These are phyloP conservation scores for Drosophila stalkeri DNA, from an alignment of 2,888 invertebrate genomes.

Conservation along the genomic window DNA sequence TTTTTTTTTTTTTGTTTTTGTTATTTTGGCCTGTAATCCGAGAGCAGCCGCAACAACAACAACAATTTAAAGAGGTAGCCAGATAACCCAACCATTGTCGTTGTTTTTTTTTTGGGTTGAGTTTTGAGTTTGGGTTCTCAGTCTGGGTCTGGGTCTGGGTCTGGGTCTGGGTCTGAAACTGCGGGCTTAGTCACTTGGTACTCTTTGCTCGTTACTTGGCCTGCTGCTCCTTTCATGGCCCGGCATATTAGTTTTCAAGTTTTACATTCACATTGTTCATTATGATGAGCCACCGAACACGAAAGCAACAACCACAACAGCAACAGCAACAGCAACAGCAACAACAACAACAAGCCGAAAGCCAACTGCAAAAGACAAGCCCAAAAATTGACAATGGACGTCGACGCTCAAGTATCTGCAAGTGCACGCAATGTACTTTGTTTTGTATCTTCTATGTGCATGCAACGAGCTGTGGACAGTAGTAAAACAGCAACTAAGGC, in stretches of 20 bases:
- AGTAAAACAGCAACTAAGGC: constrained; percentile 4
- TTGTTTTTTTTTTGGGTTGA: constrained; percentile 12
- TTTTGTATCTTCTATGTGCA: constrained; percentile 56
- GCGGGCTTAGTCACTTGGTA: constrained; percentile 73
- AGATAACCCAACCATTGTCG: constrained; percentile 44
- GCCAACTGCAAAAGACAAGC: constrained; percentile 45
- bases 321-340: constrained; percentile 5
- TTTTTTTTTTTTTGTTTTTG: constrained; percentile 17
- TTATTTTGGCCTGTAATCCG: constrained; percentile 63
- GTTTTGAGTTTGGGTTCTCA: constrained; percentile 12
- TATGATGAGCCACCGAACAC: constrained; percentile 70
- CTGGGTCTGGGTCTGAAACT: constrained; percentile 49
- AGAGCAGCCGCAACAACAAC: constrained; percentile 53
- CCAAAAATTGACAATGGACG: constrained; percentile 67
- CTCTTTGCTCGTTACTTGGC: constrained; percentile 50
- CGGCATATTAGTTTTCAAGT: constrained; percentile 75
- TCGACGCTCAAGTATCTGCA: constrained; percentile 75
- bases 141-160: constrained; percentile 48
- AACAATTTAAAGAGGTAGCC: constrained; percentile 59
- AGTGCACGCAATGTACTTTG: constrained; percentile 68
- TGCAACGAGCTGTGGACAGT: constrained; percentile 41
- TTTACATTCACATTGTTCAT: constrained; percentile 66
- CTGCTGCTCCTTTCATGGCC: constrained; percentile 58
- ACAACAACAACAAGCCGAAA: constrained; percentile 8
- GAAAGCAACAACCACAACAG: constrained; percentile 35